Evolutionary conservation across 2,113 vertebrate species (phyloP).

Genomic region (Drymodes brunneopygia): DNA sequence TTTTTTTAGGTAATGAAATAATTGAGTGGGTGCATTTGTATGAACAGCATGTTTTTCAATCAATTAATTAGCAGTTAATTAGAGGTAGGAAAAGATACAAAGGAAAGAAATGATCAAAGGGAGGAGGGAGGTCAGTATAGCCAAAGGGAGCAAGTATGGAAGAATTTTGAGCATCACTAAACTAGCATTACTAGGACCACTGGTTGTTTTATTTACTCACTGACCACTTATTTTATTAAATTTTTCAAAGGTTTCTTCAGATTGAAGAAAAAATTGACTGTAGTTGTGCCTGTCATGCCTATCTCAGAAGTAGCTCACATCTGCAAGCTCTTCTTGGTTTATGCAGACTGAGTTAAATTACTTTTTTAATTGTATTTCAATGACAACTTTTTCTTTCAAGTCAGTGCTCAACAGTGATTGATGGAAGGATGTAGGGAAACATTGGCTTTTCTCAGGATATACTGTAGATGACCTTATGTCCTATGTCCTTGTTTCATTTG

Average conservation of each 20-base stretch:
- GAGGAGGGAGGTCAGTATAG: background rate
- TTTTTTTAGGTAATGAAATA: background rate
- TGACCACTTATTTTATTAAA: background rate
- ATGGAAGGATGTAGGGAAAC: constrained; percentile 41
- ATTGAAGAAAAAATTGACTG: background rate
- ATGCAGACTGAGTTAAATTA: constrained; percentile 48
- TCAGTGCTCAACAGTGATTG: constrained; percentile 40
- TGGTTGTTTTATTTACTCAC: background rate
- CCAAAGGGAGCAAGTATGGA: background rate
- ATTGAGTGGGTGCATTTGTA: background rate
- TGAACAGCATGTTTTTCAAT: background rate
- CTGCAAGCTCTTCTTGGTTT: background rate
- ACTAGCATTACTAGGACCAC: background rate
- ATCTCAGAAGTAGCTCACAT: background rate
- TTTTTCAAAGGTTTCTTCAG: background rate
- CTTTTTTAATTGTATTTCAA: constrained; percentile 59
- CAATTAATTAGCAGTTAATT: background rate
- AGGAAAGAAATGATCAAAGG: background rate
- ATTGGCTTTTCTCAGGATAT: constrained; percentile 64
- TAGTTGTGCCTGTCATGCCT: background rate
- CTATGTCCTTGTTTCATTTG: constrained; percentile 61
- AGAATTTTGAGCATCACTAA: background rate
- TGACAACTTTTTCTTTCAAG: constrained; percentile 46
- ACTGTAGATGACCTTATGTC: constrained; percentile 57
- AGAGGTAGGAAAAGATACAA: background rate